A percentile compares a stretch with the other conserved stretches of the same genome.
Evolutionary conservation across 2,113 vertebrate species (phyloP).

Genomic region (Gymnarchus niloticus): DNA sequence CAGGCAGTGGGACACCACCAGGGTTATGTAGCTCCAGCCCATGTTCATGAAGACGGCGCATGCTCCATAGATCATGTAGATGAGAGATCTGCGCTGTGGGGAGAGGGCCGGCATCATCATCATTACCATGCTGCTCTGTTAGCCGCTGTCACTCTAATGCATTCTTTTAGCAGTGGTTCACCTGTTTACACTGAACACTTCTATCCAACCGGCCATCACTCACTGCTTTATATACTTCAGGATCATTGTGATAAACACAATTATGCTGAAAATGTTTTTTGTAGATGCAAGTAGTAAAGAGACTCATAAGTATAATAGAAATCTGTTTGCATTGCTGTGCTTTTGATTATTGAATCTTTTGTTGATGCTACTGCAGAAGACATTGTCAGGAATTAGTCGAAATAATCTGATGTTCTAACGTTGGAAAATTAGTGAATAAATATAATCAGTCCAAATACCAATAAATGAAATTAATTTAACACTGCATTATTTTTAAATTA

Average conservation of each 20-base stretch:
- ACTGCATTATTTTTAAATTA: not conserved
- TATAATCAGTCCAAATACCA: too few species aligned
- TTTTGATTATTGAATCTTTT: not conserved
- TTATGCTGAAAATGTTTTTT: not conserved
- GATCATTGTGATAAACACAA: not conserved
- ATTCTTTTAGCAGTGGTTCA: not conserved
- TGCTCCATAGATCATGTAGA: conserved; percentile 79
- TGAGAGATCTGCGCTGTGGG: conserved; percentile 79
- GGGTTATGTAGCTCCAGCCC: conserved; percentile 79
- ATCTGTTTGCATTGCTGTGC: not conserved
- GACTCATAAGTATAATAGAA: not conserved
- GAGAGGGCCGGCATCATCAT: conserved; percentile 26
- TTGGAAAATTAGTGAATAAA: not conserved
- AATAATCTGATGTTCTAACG: not conserved
- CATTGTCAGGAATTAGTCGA: not conserved
- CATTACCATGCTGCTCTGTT: not conserved
- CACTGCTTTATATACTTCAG: not conserved
- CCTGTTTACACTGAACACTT: not conserved
- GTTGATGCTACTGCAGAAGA: not conserved
- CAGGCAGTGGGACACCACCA: conserved; percentile 84
- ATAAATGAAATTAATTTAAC: too few species aligned
- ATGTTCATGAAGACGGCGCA: conserved; percentile 78
- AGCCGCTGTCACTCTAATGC: not conserved
- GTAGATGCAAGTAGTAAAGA: not conserved
- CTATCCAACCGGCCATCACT: not conserved